A percentile compares a stretch with the other conserved stretches of the same genome.
Conservation (phyloP, 2,113 vertebrate species). For the Vanacampus margaritifer region DNA sequence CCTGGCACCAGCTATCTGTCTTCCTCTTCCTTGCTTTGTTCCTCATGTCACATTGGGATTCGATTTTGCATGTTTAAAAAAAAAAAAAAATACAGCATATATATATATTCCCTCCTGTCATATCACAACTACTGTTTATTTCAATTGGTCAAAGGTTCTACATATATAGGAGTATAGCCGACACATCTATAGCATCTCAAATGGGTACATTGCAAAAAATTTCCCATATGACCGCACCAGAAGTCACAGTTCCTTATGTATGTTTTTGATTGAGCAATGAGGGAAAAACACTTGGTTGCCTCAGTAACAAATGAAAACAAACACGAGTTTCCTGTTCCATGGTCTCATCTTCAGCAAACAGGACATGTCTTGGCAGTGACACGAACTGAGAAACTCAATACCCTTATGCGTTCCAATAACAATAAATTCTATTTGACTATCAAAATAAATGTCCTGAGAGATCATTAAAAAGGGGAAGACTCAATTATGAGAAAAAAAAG, state of each 20-base stretch:
- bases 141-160: conserved; percentile 24
- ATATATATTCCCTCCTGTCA: conserved; percentile 1
- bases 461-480: background rate
- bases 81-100: background rate
- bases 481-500: background rate
- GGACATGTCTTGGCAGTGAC: conserved; percentile 1
- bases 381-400: background rate
- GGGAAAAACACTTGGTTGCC: background rate
- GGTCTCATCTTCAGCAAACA: conserved; percentile 1
- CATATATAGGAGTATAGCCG: conserved; percentile 9
- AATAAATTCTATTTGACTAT: background rate
- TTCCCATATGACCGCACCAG: background rate
- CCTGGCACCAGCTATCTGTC: conserved; percentile 28
- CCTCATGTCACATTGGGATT: conserved; percentile 21
- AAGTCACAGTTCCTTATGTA: background rate
- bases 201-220: background rate
- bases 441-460: background rate
- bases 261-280: background rate
- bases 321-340: conserved; percentile 1
- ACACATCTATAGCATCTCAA: background rate
- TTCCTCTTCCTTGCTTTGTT: conserved; percentile 27
- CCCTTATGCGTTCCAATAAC: background rate
- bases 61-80: background rate
- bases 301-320: background rate
- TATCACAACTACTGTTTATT: conserved; percentile 41